Conservation (phyloP, 2,888 invertebrate species). For the Cephus pygmeus region DNA sequence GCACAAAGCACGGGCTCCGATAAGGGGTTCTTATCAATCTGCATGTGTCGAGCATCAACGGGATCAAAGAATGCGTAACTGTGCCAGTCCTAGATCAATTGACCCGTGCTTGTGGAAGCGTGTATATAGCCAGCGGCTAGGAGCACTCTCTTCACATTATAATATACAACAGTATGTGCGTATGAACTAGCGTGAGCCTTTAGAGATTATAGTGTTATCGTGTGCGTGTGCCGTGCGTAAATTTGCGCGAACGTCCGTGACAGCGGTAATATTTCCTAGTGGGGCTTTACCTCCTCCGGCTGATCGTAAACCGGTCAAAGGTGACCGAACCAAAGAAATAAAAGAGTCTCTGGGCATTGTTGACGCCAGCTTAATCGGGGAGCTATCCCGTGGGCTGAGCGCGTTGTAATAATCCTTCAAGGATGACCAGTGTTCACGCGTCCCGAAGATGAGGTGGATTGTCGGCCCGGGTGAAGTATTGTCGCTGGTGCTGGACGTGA, state of each 20-base stretch:
- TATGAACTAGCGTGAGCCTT: conserved; percentile 9
- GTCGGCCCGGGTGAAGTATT: not conserved
- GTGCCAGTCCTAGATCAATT: not conserved
- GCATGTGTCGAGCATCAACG: not conserved
- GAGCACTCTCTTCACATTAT: not conserved
- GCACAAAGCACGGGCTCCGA: not conserved
- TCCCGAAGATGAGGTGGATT: not conserved
- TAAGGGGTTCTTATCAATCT: not conserved
- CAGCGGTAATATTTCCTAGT: conserved; percentile 1
- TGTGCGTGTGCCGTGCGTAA: conserved; percentile 5
- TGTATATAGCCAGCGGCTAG: not conserved
- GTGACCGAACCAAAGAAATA: not conserved
- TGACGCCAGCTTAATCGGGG: not conserved
- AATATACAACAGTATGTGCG: not conserved
- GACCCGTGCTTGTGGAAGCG: not conserved
- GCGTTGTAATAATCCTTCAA: not conserved
- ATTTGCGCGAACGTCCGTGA: not conserved
- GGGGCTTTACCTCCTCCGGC: not conserved
- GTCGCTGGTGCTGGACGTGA: not conserved
- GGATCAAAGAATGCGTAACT: not conserved
- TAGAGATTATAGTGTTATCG: not conserved
- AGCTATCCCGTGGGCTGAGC: too few relatives aligned
- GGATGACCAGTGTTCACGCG: not conserved
- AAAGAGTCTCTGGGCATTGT: not conserved
- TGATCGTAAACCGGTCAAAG: not conserved